phyloP scores from a whole-genome alignment of 2,888 invertebrate genomes.

The Conus canariensis region DNA sequence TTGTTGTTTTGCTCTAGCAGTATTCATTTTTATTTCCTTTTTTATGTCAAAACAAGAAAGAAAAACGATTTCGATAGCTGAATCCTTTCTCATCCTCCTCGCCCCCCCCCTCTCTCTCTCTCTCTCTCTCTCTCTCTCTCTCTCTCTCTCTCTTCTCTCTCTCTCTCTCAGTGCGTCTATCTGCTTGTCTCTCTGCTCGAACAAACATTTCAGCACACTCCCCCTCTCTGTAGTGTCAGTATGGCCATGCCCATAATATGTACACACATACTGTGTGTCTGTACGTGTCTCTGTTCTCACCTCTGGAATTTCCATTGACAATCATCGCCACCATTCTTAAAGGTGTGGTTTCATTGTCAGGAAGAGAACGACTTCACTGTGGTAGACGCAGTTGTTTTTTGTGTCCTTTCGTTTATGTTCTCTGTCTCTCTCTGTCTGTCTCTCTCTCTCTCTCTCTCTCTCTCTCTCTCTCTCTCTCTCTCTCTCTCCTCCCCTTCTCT shows the following conservation, averaged over 20 bases:
- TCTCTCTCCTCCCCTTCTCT: background rate
- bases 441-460: slow-evolving; percentile 10
- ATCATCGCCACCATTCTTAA: too few species aligned
- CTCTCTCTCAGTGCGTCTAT: background rate
- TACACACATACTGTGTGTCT: background rate
- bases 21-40: too few species aligned
- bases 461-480: too few species aligned
- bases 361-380: too few species aligned
- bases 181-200: background rate
- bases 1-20: too few species aligned
- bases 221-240: background rate
- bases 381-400: too few species aligned
- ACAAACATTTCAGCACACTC: background rate
- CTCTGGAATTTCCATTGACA: too few species aligned
- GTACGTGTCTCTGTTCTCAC: too few species aligned
- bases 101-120: background rate
- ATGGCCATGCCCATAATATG: background rate
- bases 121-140: slow-evolving; percentile 10
- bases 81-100: background rate
- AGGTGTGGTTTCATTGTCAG: too few species aligned
- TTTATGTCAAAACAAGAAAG: too few species aligned
- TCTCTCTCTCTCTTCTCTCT: background rate
- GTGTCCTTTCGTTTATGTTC: background rate
- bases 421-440: background rate
- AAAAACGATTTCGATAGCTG: too few species aligned